Evolutionary conservation across 2,888 invertebrate species (phyloP).

Genomic region (Heliconius charithonia): DNA sequence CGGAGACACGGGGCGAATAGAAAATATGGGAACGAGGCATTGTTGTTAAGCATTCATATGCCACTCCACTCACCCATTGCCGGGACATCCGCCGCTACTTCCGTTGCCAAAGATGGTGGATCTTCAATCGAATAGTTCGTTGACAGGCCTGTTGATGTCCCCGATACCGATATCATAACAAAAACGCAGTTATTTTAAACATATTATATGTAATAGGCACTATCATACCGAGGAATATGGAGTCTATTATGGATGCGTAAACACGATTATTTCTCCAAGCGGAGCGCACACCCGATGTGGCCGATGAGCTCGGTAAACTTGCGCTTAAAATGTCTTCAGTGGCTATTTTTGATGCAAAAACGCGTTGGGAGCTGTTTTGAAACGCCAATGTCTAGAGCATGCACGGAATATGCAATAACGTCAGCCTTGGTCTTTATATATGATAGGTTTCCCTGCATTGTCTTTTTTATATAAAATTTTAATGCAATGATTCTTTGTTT

Average conservation of each 20-base stretch:
- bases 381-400: slow-evolving; percentile 84
- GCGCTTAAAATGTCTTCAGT: slow-evolving; percentile 77
- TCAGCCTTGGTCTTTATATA: slow-evolving; percentile 72
- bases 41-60: slow-evolving; percentile 81
- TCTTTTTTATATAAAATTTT: slow-evolving; percentile 18
- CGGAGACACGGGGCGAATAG: slow-evolving; percentile 78
- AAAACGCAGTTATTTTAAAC: slow-evolving; percentile 53
- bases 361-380: slow-evolving; percentile 72
- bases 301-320: slow-evolving; percentile 76
- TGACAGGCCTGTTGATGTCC: slow-evolving; percentile 68
- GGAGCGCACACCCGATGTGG: slow-evolving; percentile 67
- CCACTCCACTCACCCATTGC: slow-evolving; percentile 79
- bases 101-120: slow-evolving; percentile 83
- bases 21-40: slow-evolving; percentile 77
- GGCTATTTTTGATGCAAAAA: slow-evolving; percentile 83
- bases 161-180: slow-evolving; percentile 61
- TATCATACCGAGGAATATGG: slow-evolving; percentile 44
- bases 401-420: slow-evolving; percentile 83
- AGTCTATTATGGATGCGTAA: slow-evolving; percentile 46
- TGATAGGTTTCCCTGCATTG: slow-evolving; percentile 46
- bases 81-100: slow-evolving; percentile 82
- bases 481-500: not conserved
- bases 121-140: slow-evolving; percentile 76
- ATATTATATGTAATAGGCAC: slow-evolving; percentile 46
- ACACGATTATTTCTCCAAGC: slow-evolving; percentile 51